These are phyloP conservation scores for Philereme transversata DNA, from an alignment of 2,888 invertebrate genomes.

Conservation along the genomic window DNA sequence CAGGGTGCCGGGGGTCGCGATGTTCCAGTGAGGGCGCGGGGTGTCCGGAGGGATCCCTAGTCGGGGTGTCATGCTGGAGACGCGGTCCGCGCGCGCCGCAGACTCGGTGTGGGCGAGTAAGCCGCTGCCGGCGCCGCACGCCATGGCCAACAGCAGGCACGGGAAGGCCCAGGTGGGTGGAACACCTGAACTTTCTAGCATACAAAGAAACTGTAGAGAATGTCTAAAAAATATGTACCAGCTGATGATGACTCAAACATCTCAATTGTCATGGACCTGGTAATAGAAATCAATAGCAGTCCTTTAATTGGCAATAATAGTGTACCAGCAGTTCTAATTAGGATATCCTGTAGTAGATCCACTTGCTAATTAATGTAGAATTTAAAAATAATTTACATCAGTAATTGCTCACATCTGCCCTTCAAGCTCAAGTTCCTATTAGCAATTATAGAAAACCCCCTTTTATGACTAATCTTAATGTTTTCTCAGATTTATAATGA, in stretches of 20 bases:
- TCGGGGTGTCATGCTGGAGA: slow-evolving; percentile 87
- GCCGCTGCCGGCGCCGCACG: slow-evolving; percentile 83
- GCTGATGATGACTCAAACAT: slow-evolving; percentile 7
- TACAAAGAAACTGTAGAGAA: not conserved
- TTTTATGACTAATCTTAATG: too few relatives aligned
- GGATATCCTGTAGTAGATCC: slow-evolving; percentile 33
- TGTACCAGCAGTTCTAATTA: slow-evolving; percentile 27
- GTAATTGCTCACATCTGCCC: not conserved
- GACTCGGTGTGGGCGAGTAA: slow-evolving; percentile 87
- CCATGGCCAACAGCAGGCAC: slow-evolving; percentile 81
- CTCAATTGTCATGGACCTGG: slow-evolving; percentile 1
- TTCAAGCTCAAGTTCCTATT: too few relatives aligned
- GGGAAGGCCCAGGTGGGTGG: slow-evolving; percentile 88
- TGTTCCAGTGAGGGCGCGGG: slow-evolving; percentile 58
- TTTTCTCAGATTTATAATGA: too few relatives aligned
- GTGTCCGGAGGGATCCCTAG: slow-evolving; percentile 54
- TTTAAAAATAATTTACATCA: not conserved
- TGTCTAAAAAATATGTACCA: not conserved
- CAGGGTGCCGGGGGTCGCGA: slow-evolving; percentile 25
- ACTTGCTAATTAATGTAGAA: slow-evolving; percentile 17
- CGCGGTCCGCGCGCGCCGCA: slow-evolving; percentile 89
- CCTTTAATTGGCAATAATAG: slow-evolving; percentile 11
- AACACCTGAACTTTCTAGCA: slow-evolving; percentile 15
- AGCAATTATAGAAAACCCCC: too few relatives aligned
- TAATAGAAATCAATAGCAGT: slow-evolving; percentile 7